A percentile compares a stretch with the other conserved stretches of the same genome.
Conservation (phyloP, 2,113 vertebrate genomes). For the Odontesthes bonariensis region DNA sequence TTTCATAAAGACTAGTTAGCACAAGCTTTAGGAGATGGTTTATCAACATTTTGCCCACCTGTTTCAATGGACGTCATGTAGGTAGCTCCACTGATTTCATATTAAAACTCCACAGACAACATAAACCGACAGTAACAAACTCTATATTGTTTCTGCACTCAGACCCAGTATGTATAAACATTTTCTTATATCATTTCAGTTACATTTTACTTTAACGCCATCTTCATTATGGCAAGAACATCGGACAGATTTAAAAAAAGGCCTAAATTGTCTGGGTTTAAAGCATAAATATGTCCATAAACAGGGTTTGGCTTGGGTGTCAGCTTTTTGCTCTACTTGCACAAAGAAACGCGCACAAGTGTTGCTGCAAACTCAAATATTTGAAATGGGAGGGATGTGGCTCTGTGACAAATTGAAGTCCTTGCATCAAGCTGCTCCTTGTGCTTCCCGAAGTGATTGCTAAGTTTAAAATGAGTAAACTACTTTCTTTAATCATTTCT, state of each 20-base stretch:
- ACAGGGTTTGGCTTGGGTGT: neutral
- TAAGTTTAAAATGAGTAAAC: no score
- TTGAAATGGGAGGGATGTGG: slow-evolving; percentile 12
- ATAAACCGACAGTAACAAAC: neutral
- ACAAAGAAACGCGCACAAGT: slow-evolving; percentile 6
- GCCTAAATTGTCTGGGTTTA: neutral
- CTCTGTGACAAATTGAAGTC: neutral
- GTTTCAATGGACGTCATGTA: neutral
- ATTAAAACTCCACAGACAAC: neutral
- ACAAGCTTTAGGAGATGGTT: neutral
- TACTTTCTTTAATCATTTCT: neutral
- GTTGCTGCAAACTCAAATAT: slow-evolving; percentile 24
- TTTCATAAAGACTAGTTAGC: neutral
- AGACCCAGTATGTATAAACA: neutral
- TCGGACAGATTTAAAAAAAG: neutral
- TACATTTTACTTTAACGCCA: neutral
- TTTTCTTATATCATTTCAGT: neutral
- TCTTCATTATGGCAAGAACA: neutral
- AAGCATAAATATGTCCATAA: slow-evolving; percentile 4
- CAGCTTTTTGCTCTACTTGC: neutral
- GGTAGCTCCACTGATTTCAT: neutral
- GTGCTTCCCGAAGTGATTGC: neutral
- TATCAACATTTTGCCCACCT: slow-evolving; percentile 3
- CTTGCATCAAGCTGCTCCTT: neutral
- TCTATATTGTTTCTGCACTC: neutral